Percentiles rank a stretch among this genome's conserved stretches.
phyloP scores from a whole-genome alignment of 2,888 invertebrate genomes.

The Aleiodes alternator region DNA sequence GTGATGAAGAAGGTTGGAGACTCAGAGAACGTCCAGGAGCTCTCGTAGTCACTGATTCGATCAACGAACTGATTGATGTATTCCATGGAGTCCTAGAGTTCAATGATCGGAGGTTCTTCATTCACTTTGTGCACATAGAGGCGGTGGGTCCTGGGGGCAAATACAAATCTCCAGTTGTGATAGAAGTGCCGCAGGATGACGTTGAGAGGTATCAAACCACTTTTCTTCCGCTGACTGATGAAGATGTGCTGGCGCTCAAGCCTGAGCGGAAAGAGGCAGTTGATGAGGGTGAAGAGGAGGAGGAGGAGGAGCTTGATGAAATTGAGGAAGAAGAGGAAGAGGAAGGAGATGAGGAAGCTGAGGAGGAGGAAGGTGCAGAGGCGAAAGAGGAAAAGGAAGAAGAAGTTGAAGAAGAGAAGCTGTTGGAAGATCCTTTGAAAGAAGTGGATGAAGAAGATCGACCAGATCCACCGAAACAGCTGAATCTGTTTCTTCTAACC shows the following conservation, averaged over 20 bases:
- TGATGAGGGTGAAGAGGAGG: slow-evolving; percentile 29
- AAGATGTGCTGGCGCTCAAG: slow-evolving; percentile 59
- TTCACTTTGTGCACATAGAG: slow-evolving; percentile 64
- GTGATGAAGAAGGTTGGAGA: slow-evolving; percentile 66
- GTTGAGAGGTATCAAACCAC: slow-evolving; percentile 60
- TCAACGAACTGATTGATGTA: slow-evolving; percentile 64
- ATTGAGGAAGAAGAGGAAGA: slow-evolving; percentile 38
- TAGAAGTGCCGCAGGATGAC: slow-evolving; percentile 53
- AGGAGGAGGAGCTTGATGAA: slow-evolving; percentile 41
- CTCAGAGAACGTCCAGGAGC: slow-evolving; percentile 60
- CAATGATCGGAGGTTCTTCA: slow-evolving; percentile 62
- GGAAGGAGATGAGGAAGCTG: slow-evolving; percentile 31
- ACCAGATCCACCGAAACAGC: slow-evolving; percentile 63
- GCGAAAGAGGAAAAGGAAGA: slow-evolving; percentile 37
- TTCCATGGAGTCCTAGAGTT: slow-evolving; percentile 67
- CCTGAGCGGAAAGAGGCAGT: neutral
- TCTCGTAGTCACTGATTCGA: slow-evolving; percentile 61
- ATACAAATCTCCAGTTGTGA: slow-evolving; percentile 46
- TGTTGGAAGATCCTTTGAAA: slow-evolving; percentile 57
- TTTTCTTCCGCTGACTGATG: slow-evolving; percentile 68
- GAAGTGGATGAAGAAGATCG: slow-evolving; percentile 61
- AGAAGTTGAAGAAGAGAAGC: slow-evolving; percentile 49
- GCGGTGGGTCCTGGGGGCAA: slow-evolving; percentile 62
- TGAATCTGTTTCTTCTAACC: slow-evolving; percentile 69
- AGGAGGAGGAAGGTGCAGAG: slow-evolving; percentile 43